Conservation (phyloP, 2,888 invertebrate genomes). For the Chamaedrilus cognettii region DNA sequence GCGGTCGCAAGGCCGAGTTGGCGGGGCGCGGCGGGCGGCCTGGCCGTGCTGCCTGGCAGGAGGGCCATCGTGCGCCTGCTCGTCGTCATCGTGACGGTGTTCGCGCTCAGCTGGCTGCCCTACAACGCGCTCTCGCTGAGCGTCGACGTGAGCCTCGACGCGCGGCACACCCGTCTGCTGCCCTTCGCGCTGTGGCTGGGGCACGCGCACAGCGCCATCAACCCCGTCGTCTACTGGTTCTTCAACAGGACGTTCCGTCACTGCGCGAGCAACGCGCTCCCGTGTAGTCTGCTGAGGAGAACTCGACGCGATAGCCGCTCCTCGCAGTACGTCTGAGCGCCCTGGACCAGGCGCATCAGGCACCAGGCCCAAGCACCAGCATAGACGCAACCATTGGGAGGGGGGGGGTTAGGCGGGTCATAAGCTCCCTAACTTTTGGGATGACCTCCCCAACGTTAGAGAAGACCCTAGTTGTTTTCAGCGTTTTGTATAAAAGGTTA, state of each 20-base stretch:
- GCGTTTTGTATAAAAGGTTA: no score
- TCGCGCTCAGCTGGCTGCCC: slow-evolving; percentile 78
- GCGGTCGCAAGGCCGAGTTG: slow-evolving; percentile 35
- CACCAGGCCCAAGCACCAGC: no score
- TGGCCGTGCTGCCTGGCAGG: slow-evolving; percentile 55
- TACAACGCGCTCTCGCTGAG: slow-evolving; percentile 69
- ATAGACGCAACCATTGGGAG: no score
- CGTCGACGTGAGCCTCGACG: slow-evolving; percentile 54
- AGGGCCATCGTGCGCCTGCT: slow-evolving; percentile 75
- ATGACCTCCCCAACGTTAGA: no score
- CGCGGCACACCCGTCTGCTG: slow-evolving; percentile 50
- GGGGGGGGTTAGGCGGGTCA: no score
- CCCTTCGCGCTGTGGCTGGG: slow-evolving; percentile 67
- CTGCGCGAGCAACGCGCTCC: slow-evolving; percentile 28
- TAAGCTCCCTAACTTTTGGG: no score
- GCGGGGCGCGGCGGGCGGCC: slow-evolving; percentile 45
- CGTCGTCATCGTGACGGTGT: slow-evolving; percentile 69
- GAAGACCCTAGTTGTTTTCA: no score
- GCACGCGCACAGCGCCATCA: slow-evolving; percentile 78
- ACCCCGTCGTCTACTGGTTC: slow-evolving; percentile 79
- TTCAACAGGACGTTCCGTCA: slow-evolving; percentile 64
- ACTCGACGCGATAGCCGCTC: slow-evolving; percentile 19
- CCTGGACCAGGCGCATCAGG: neutral
- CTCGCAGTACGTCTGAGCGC: slow-evolving; percentile 30
- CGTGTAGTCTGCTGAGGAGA: slow-evolving; percentile 16